These are phyloP conservation scores for Macaria liturata DNA, from an alignment of 2,888 invertebrate species.

Conservation along the genomic window DNA sequence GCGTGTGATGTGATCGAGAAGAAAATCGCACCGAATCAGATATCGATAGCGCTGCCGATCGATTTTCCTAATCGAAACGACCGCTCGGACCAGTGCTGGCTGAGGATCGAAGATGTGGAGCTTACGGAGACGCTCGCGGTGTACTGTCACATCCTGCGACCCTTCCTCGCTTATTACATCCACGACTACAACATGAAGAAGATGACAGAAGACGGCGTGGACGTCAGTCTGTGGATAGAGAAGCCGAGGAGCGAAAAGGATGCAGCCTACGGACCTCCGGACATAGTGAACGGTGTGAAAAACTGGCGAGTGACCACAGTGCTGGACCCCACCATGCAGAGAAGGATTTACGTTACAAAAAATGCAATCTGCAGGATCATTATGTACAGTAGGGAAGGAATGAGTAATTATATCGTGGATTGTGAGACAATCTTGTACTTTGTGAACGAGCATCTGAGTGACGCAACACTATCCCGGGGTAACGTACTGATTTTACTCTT, in stretches of 20 bases:
- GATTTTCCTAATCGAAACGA: conserved; percentile 71
- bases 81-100: conserved; percentile 71
- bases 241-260: conserved; percentile 50
- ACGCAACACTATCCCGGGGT: conserved; percentile 29
- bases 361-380: conserved; percentile 66
- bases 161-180: conserved; percentile 62
- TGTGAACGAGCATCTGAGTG: conserved; percentile 59
- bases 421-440: conserved; percentile 68
- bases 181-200: conserved; percentile 68
- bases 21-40: conserved; percentile 42
- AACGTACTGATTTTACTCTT: conserved; percentile 13
- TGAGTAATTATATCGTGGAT: conserved; percentile 64
- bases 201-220: conserved; percentile 66
- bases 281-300: conserved; percentile 44
- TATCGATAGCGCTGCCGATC: conserved; percentile 64
- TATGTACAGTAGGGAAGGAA: conserved; percentile 70
- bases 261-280: conserved; percentile 42
- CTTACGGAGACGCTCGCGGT: conserved; percentile 63
- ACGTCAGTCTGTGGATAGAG: conserved; percentile 68
- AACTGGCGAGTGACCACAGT: conserved; percentile 68
- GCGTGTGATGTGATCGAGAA: conserved; percentile 37
- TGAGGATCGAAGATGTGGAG: conserved; percentile 69
- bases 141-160: conserved; percentile 62
- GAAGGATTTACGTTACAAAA: conserved; percentile 65
- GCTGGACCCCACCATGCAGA: conserved; percentile 60